Percentiles rank a stretch among this genome's conserved stretches.
These are phyloP conservation scores for Artemia franciscana DNA, from an alignment of 1,140 invertebrate species.

Conservation along the genomic window DNA sequence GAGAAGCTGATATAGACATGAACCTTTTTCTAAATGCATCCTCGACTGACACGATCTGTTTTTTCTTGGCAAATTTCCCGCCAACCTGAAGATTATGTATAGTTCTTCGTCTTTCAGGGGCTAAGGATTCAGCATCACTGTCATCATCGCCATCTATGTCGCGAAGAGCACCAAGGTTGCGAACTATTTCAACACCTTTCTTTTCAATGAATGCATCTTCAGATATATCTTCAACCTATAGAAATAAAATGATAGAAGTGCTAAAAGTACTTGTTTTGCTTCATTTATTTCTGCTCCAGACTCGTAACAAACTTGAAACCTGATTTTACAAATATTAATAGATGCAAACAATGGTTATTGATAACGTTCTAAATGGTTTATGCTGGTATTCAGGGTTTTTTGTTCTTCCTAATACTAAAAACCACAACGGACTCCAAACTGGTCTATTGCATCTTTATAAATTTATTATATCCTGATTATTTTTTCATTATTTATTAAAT, in stretches of 20 bases:
- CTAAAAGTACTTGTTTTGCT: neutral
- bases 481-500: too few species aligned
- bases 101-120: constrained; percentile 15
- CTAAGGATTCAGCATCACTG: neutral
- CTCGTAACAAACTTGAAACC: constrained; percentile 8
- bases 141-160: constrained; percentile 11
- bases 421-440: too few species aligned
- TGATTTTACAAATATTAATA: neutral
- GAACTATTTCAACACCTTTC: constrained; percentile 32
- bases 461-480: too few species aligned
- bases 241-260: constrained; percentile 12
- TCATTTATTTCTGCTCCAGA: constrained; percentile 4
- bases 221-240: constrained; percentile 22
- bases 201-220: constrained; percentile 28
- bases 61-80: constrained; percentile 15
- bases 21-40: constrained; percentile 24
- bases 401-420: too few species aligned
- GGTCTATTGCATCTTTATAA: too few species aligned
- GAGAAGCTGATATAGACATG: constrained; percentile 17
- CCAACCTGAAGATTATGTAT: constrained; percentile 20
- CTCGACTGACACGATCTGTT: constrained; percentile 21
- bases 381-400: too few species aligned
- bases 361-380: too few species aligned
- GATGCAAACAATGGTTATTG: too few species aligned
- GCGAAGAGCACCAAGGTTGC: constrained; percentile 22